Evolutionary conservation across 2,113 vertebrate species (phyloP), one percentile per base, ranked within the genome.

Genomic region (Phainopepla nitens): DNA sequence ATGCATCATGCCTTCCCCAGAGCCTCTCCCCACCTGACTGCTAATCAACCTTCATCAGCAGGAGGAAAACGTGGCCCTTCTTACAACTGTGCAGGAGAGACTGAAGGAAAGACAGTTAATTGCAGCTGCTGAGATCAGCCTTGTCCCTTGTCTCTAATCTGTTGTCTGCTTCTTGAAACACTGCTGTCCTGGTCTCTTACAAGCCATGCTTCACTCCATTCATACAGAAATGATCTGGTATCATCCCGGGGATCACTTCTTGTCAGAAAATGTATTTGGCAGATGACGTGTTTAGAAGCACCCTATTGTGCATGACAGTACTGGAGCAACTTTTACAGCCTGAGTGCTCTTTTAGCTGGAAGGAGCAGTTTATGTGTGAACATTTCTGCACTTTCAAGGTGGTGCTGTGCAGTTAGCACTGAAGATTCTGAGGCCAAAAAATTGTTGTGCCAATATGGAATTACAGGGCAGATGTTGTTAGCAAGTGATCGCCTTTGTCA

Each of bases 1-100:
- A 97, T 98, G 97, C 39, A 13, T 96, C 62, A 73, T 97, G 92
- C 91, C 93, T 90, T 98, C 97, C 96, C 96, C 58, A 33, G 98
- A 96, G 97, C 82, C 80, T 96, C 91, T 95, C 95, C 94, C 94
- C 97, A 98, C 97, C 97, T 98, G 97, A 97, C 97, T 98, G 97
- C 97, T 98, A 98, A 98, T 98, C 97, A 98, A 93, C 97, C 96
- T 97, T 94, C 96, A 97, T 86, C 97, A 98, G 96, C 97, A 83
- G 97, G 96, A 97, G 91, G 88, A 97, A 95, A 94, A 68, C 2
- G 16, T 9, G n/a, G 89, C 82, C 90, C 83, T 86, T 66, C 96
- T 90, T 69, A 71, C 77, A 96, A 53, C 69, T 33, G 7, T 64
- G 54, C 90, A 78, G 92, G 89, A 66, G 87, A 96, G 92, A 69